phyloP scores from a whole-genome alignment of 2,113 vertebrate species.

The Leuciscus idus region DNA sequence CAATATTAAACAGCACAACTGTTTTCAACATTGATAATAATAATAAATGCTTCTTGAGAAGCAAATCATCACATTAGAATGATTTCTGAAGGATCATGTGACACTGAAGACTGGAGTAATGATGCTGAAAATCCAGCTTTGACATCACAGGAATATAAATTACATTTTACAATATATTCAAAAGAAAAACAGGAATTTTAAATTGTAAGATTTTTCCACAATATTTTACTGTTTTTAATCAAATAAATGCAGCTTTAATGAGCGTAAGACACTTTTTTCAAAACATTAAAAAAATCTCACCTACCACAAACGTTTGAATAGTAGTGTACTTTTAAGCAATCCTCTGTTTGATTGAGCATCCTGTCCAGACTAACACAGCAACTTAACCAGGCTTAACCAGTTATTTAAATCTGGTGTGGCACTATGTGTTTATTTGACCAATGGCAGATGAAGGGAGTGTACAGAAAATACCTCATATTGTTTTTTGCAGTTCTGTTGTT shows the following conservation, averaged over 20 bases:
- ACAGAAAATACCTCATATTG: background rate
- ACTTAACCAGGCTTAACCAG: background rate
- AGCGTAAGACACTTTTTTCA: background rate
- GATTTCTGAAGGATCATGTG: background rate
- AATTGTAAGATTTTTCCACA: background rate
- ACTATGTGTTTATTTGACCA: background rate
- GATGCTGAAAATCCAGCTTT: no score
- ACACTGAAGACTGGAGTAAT: no score
- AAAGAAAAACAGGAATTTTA: background rate
- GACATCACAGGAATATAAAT: no score
- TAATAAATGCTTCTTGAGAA: background rate
- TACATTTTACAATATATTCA: background rate
- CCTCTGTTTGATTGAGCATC: background rate
- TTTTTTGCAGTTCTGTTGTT: conserved; percentile 8
- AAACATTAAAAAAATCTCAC: no score
- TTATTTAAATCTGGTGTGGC: background rate
- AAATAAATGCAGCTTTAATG: background rate
- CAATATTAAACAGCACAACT: background rate
- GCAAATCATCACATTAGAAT: background rate
- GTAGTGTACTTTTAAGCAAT: background rate
- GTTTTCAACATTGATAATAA: background rate
- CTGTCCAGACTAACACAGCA: background rate
- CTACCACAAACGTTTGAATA: background rate
- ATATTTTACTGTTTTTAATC: background rate
- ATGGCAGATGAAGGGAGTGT: background rate